These are phyloP conservation scores for Caenorhabditis auriculariae DNA, from an alignment of 2,888 invertebrate genomes.

Conservation along the genomic window DNA sequence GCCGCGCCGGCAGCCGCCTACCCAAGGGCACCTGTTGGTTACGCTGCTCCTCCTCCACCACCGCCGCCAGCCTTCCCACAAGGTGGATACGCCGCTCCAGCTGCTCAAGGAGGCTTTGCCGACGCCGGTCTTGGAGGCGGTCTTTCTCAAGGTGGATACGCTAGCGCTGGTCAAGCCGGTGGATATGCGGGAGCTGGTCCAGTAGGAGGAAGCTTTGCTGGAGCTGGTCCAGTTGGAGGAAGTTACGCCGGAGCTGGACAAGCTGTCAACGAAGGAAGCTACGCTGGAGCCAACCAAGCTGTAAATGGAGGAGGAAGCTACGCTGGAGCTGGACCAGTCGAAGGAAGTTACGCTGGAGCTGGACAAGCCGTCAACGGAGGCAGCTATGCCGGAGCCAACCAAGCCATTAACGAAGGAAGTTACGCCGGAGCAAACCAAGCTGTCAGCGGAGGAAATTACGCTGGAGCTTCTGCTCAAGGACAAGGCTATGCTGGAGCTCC, in stretches of 20 bases:
- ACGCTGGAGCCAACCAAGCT: neutral
- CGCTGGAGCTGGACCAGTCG: slow-evolving; percentile 17
- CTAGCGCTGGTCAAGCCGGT: slow-evolving; percentile 18
- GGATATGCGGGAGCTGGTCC: slow-evolving; percentile 4
- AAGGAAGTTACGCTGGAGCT: slow-evolving; percentile 17
- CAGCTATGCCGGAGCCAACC: neutral
- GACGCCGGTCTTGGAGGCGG: slow-evolving; percentile 9
- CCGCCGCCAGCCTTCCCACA: slow-evolving; percentile 15
- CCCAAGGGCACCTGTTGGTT: slow-evolving; percentile 26
- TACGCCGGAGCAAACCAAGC: slow-evolving; percentile 15
- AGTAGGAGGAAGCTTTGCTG: slow-evolving; percentile 1
- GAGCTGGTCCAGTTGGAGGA: no score
- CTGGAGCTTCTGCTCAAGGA: slow-evolving; percentile 13
- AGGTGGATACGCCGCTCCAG: slow-evolving; percentile 10
- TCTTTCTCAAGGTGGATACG: no score
- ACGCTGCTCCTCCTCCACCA: slow-evolving; percentile 23
- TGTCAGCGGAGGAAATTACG: slow-evolving; percentile 10
- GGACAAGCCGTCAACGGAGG: neutral
- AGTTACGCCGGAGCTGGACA: no score
- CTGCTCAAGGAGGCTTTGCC: neutral
- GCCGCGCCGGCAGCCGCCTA: slow-evolving; percentile 26
- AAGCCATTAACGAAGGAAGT: slow-evolving; percentile 10
- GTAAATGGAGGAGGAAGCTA: slow-evolving; percentile 5
- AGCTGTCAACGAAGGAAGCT: no score
- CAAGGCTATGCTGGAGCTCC: slow-evolving; percentile 14